Percentiles rank a stretch among this genome's conserved stretches.
phyloP scores from a whole-genome alignment of 2,113 vertebrate genomes.

The Seriola dumerili region DNA sequence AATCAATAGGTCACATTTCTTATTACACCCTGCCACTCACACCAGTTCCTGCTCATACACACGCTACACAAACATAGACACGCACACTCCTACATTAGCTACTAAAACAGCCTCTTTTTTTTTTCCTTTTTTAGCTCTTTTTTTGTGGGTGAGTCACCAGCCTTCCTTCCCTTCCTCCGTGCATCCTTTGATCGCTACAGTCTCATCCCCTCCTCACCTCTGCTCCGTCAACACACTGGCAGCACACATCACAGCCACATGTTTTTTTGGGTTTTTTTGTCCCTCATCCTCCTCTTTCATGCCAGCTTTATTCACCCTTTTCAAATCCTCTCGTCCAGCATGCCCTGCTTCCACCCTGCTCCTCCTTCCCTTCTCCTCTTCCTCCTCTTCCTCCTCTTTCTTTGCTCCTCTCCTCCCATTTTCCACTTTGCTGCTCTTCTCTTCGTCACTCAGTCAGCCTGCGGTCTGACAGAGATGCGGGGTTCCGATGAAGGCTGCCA shows the following conservation, averaged over 20 bases:
- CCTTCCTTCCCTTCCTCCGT: not conserved
- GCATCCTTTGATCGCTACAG: slow-evolving; percentile 11
- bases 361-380: slow-evolving; percentile 27
- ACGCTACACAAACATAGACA: slow-evolving; percentile 38
- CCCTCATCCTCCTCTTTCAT: not conserved
- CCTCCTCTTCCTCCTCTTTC: slow-evolving; percentile 18
- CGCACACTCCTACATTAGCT: slow-evolving; percentile 25
- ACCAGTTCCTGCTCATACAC: slow-evolving; percentile 29
- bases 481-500: slow-evolving; percentile 68
- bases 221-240: slow-evolving; percentile 13
- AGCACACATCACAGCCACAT: not conserved
- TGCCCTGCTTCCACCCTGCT: slow-evolving; percentile 16
- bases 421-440: slow-evolving; percentile 66
- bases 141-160: slow-evolving; percentile 32
- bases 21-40: slow-evolving; percentile 74
- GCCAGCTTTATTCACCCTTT: slow-evolving; percentile 18
- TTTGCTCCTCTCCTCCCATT: slow-evolving; percentile 51
- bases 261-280: not conserved
- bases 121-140: slow-evolving; percentile 15
- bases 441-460: slow-evolving; percentile 68
- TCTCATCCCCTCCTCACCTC: slow-evolving; percentile 35
- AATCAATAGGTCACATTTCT: slow-evolving; percentile 78
- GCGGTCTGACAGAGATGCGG: slow-evolving; percentile 66
- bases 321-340: slow-evolving; percentile 31
- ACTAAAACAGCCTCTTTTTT: slow-evolving; percentile 27